These are phyloP conservation scores for Trachemys scripta DNA, from an alignment of 2,113 vertebrate genomes.

Conservation along the genomic window DNA sequence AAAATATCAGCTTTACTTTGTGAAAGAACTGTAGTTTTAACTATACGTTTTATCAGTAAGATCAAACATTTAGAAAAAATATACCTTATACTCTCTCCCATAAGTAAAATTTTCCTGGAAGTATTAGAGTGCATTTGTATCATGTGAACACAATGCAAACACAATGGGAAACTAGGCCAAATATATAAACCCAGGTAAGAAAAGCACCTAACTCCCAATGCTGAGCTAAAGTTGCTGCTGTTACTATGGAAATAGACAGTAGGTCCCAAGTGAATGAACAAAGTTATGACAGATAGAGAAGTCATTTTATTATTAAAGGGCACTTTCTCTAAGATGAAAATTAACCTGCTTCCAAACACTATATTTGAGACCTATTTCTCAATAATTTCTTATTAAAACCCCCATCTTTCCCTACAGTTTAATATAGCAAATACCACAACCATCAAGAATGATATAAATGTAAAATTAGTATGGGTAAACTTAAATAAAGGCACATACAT, in stretches of 20 bases:
- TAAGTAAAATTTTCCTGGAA: not conserved
- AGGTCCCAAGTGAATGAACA: slow-evolving; percentile 63
- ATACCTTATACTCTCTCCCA: not conserved
- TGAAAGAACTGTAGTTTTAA: not conserved
- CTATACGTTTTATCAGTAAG: not conserved
- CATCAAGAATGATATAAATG: not conserved
- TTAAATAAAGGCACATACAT: slow-evolving; percentile 59
- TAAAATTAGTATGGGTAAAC: slow-evolving; percentile 47
- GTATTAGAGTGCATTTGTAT: not conserved
- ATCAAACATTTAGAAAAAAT: not conserved
- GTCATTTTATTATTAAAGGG: not conserved
- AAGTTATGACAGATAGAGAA: not conserved
- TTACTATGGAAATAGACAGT: slow-evolving; percentile 71
- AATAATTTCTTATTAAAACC: not conserved
- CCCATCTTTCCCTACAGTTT: not conserved
- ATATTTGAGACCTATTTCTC: not conserved
- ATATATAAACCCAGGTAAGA: not conserved
- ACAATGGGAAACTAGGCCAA: not conserved
- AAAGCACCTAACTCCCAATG: slow-evolving; percentile 65
- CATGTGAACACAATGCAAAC: not conserved
- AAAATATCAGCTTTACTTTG: slow-evolving; percentile 27
- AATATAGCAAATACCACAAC: not conserved
- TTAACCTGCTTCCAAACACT: not conserved
- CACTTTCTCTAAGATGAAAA: not conserved
- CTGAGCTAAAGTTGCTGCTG: slow-evolving; percentile 73